phyloP scores from a whole-genome alignment of 2,113 vertebrate species.

The Steatornis caripensis region DNA sequence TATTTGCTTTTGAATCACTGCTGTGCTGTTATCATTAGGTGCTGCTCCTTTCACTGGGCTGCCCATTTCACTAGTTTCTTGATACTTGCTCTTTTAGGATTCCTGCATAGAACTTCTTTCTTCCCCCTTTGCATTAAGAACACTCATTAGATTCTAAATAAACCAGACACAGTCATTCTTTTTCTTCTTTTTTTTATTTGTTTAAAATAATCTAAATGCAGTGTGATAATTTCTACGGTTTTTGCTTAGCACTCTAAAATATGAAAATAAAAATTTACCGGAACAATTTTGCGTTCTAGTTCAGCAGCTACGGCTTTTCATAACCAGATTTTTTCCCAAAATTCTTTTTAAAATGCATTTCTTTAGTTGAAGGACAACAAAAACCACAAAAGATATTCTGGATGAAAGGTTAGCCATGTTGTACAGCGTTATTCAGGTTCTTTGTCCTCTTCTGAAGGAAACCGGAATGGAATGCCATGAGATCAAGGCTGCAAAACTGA shows the following conservation, averaged over 20 bases:
- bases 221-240: not conserved
- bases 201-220: not conserved
- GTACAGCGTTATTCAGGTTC: not conserved
- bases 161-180: not conserved
- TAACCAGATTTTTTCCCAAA: not conserved
- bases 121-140: not conserved
- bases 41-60: conserved; percentile 54
- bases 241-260: not conserved
- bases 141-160: not conserved
- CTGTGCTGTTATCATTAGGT: conserved; percentile 49
- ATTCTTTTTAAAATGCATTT: not conserved
- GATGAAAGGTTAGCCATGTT: not conserved
- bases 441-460: not conserved
- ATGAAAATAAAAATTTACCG: not conserved
- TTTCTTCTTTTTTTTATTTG: not conserved
- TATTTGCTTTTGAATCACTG: conserved; percentile 58
- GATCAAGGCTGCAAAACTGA: not conserved
- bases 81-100: conserved; percentile 16
- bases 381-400: not conserved
- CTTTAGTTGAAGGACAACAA: not conserved
- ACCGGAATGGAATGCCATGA: not conserved
- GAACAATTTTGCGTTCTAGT: not conserved
- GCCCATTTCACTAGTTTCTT: conserved; percentile 37
- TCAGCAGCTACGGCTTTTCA: not conserved
- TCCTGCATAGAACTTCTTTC: conserved; percentile 13